Conservation (phyloP, 1,140 invertebrate species). For the Oreohelix idahoensis region DNA sequence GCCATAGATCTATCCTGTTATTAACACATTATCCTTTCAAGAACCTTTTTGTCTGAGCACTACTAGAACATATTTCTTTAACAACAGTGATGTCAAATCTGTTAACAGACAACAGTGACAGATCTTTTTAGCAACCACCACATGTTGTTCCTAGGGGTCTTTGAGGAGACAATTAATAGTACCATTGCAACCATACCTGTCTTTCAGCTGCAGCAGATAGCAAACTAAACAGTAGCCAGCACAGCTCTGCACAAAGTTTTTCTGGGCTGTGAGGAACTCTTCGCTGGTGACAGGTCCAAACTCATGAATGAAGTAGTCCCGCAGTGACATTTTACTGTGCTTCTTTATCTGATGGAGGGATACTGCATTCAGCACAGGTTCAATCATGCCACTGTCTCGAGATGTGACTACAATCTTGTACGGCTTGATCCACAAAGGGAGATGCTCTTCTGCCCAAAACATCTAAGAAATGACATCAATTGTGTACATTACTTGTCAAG, state of each 20-base stretch:
- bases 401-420: constrained; percentile 94
- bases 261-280: constrained; percentile 91
- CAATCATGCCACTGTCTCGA: constrained; percentile 93
- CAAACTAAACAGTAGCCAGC: constrained; percentile 97
- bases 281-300: constrained; percentile 91
- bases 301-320: constrained; percentile 94
- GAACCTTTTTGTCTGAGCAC: too few relatives aligned
- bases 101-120: too few relatives aligned
- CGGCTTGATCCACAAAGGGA: constrained; percentile 92
- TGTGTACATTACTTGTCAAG: too few relatives aligned
- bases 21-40: too few relatives aligned
- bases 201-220: constrained; percentile 98
- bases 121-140: too few relatives aligned
- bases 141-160: too few relatives aligned
- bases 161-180: too few relatives aligned
- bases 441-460: constrained; percentile 90
- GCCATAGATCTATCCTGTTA: too few relatives aligned
- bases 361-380: constrained; percentile 96
- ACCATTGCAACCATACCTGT: constrained; percentile 85
- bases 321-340: constrained; percentile 87
- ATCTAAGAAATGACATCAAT: constrained; percentile 76
- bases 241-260: constrained; percentile 97
- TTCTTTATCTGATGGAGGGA: constrained; percentile 99
- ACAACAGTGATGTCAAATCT: too few relatives aligned
- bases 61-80: too few relatives aligned